A percentile compares a stretch with the other conserved stretches of the same genome.
These are phyloP conservation scores for Muscicapa comitata DNA, from an alignment of 2,797 vertebrate genomes.

Conservation along the genomic window DNA sequence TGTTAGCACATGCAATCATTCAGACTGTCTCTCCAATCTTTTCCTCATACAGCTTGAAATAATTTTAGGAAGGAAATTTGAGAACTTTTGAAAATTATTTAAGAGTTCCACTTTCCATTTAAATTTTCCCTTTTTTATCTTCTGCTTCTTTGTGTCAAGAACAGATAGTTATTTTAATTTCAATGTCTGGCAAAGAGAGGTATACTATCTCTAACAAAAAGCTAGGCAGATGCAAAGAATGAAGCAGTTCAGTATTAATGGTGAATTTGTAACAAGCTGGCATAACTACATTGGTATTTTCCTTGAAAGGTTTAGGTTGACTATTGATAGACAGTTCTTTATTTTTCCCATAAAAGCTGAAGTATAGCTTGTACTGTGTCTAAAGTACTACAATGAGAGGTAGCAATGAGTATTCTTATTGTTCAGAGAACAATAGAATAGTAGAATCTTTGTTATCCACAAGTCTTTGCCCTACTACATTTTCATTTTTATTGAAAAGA, in stretches of 20 bases:
- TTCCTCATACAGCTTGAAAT: neutral
- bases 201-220: neutral
- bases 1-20: neutral
- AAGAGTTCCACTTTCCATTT: neutral
- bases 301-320: neutral
- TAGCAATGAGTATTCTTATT: neutral
- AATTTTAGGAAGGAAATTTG: neutral
- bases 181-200: neutral
- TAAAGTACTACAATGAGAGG: neutral
- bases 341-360: neutral
- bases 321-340: neutral
- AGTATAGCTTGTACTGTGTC: neutral
- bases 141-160: neutral
- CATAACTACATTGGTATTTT: neutral
- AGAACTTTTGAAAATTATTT: neutral
- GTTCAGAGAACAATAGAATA: neutral
- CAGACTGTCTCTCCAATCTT: neutral
- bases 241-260: neutral
- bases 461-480: neutral
- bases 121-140: neutral
- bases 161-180: constrained; percentile 25
- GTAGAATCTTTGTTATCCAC: neutral
- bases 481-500: neutral
- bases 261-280: neutral
- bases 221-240: neutral